Conservation (phyloP, 2,888 invertebrate genomes). For the Philereme transversata region DNA sequence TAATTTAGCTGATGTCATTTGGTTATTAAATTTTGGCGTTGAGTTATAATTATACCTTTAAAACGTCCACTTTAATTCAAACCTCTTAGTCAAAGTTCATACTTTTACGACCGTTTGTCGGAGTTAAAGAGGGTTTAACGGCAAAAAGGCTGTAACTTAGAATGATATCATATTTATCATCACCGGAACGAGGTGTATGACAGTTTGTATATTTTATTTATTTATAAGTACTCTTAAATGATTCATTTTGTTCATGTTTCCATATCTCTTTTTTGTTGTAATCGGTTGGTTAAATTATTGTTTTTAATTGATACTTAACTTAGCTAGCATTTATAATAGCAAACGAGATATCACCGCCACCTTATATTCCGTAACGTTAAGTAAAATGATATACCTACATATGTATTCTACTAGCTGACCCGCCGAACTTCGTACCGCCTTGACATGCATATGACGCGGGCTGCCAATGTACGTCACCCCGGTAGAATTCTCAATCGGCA, state of each 20-base stretch:
- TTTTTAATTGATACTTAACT: too few species aligned
- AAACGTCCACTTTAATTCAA: neutral
- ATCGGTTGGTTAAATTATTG: neutral
- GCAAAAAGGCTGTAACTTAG: constrained; percentile 5
- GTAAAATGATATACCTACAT: too few species aligned
- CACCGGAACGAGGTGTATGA: neutral
- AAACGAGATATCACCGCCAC: too few species aligned
- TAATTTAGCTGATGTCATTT: neutral
- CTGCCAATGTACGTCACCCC: too few species aligned
- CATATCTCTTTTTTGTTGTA: neutral
- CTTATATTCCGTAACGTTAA: too few species aligned
- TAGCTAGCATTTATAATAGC: too few species aligned
- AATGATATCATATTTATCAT: constrained; percentile 16
- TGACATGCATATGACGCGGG: too few species aligned
- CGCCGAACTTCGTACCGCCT: too few species aligned
- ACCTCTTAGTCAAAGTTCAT: constrained; percentile 18
- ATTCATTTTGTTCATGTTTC: constrained; percentile 1
- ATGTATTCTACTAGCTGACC: too few species aligned
- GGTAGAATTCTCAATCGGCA: too few species aligned
- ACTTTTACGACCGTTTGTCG: constrained; percentile 34
- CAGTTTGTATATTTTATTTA: neutral
- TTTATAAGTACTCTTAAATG: neutral
- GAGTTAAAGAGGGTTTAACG: constrained; percentile 30
- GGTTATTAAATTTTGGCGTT: neutral
- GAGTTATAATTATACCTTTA: neutral